Conservation (phyloP, 2,888 invertebrate species). For the Spisula subtruncata region DNA sequence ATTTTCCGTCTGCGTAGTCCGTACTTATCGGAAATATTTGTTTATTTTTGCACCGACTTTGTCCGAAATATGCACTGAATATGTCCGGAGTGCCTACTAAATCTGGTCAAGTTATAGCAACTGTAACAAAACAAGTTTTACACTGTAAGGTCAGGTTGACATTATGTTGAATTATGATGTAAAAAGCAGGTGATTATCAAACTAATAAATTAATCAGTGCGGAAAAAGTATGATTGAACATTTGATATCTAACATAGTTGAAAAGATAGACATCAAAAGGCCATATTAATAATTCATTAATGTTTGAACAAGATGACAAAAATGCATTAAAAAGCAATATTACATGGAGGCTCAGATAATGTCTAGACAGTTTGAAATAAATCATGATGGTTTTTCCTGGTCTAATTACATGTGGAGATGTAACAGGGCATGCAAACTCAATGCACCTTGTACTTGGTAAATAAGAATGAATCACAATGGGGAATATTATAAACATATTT, state of each 20-base stretch:
- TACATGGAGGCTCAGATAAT: background rate
- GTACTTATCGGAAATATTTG: no score
- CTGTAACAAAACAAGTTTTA: no score
- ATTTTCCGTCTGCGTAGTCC: no score
- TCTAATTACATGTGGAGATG: background rate
- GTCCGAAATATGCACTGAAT: no score
- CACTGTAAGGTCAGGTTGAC: no score
- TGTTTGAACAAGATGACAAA: slow-evolving; percentile 13
- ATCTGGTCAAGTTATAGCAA: no score
- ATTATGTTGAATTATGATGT: no score
- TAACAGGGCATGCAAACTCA: background rate
- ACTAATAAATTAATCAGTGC: no score
- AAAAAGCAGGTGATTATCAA: no score
- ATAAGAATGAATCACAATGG: background rate
- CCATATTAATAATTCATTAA: background rate
- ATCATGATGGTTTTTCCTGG: slow-evolving; percentile 2
- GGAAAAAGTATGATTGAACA: background rate
- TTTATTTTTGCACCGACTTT: no score
- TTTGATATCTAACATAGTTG: background rate
- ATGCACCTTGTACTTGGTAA: background rate
- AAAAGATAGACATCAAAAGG: background rate
- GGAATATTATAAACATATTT: background rate
- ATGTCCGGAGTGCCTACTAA: no score
- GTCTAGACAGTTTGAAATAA: slow-evolving; percentile 20
- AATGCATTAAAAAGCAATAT: slow-evolving; percentile 1